These are phyloP conservation scores for Battus philenor DNA, from an alignment of 1,140 invertebrate genomes.

Conservation along the genomic window DNA sequence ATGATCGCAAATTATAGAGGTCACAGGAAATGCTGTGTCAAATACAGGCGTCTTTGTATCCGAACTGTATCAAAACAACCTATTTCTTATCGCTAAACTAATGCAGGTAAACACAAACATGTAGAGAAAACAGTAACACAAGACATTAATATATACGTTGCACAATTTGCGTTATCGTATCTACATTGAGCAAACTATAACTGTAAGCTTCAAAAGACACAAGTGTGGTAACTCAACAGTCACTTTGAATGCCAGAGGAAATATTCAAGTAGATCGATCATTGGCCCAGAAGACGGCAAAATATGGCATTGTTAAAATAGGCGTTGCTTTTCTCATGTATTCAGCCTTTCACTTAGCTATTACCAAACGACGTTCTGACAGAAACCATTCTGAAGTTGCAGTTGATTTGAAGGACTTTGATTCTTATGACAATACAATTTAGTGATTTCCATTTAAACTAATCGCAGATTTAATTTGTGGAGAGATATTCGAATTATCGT, in stretches of 20 bases:
- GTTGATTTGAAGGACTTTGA: slow-evolving; percentile 9
- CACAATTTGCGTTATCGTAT: slow-evolving; percentile 5
- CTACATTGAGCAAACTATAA: slow-evolving; percentile 17
- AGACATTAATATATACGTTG: background rate
- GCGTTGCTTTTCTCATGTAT: slow-evolving; percentile 68
- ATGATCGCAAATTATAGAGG: no score
- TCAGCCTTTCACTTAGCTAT: slow-evolving; percentile 68
- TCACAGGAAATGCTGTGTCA: no score
- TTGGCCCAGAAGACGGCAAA: slow-evolving; percentile 59
- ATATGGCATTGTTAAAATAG: slow-evolving; percentile 66
- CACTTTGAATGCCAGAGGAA: slow-evolving; percentile 41
- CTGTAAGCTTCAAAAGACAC: slow-evolving; percentile 3
- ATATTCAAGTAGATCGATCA: slow-evolving; percentile 69
- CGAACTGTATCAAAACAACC: no score
- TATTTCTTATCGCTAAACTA: no score
- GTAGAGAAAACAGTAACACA: slow-evolving; percentile 2
- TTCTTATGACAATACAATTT: slow-evolving; percentile 9
- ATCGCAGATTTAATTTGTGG: slow-evolving; percentile 13
- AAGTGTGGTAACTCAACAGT: slow-evolving; percentile 37
- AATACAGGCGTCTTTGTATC: no score
- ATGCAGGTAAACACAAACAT: no score
- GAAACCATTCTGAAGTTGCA: slow-evolving; percentile 12
- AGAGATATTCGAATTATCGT: slow-evolving; percentile 56
- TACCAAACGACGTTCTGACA: slow-evolving; percentile 50
- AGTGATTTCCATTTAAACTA: slow-evolving; percentile 7